Conservation (phyloP, 2,797 vertebrate genomes). For the Xenentodon cancila region DNA sequence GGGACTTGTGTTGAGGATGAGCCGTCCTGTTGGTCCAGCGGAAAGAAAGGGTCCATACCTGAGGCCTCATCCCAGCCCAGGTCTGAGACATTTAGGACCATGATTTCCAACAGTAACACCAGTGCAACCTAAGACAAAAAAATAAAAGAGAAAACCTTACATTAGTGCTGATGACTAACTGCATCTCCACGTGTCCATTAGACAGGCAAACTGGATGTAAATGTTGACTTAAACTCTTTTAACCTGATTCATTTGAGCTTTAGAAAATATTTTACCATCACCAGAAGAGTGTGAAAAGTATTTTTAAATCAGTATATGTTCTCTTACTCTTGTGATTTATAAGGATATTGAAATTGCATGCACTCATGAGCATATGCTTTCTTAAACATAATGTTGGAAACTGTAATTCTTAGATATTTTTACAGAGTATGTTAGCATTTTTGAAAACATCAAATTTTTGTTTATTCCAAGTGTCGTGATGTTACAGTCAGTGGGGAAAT, state of each 20-base stretch:
- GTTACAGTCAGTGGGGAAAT: constrained; percentile 7
- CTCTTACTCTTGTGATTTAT: too few species aligned
- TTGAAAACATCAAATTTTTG: too few species aligned
- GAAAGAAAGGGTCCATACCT: constrained; percentile 60
- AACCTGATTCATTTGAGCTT: neutral
- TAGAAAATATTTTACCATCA: too few species aligned
- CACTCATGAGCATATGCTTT: neutral
- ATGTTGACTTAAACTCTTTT: constrained; percentile 11
- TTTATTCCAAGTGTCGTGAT: too few species aligned
- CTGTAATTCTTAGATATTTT: neutral
- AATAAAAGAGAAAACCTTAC: constrained; percentile 26
- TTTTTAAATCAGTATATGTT: too few species aligned
- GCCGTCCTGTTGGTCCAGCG: constrained; percentile 54
- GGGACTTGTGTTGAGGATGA: constrained; percentile 53
- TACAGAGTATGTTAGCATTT: too few species aligned
- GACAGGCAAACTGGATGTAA: constrained; percentile 15
- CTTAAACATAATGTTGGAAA: neutral
- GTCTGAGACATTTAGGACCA: constrained; percentile 77
- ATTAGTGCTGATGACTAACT: constrained; percentile 17
- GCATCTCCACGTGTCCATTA: constrained; percentile 16
- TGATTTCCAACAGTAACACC: constrained; percentile 46
- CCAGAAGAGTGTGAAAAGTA: too few species aligned
- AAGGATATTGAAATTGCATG: too few species aligned
- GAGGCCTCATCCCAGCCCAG: constrained; percentile 78
- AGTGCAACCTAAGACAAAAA: constrained; percentile 48